These are phyloP conservation scores for Psilopogon haemacephalus DNA, from an alignment of 2,113 vertebrate species.

Conservation along the genomic window DNA sequence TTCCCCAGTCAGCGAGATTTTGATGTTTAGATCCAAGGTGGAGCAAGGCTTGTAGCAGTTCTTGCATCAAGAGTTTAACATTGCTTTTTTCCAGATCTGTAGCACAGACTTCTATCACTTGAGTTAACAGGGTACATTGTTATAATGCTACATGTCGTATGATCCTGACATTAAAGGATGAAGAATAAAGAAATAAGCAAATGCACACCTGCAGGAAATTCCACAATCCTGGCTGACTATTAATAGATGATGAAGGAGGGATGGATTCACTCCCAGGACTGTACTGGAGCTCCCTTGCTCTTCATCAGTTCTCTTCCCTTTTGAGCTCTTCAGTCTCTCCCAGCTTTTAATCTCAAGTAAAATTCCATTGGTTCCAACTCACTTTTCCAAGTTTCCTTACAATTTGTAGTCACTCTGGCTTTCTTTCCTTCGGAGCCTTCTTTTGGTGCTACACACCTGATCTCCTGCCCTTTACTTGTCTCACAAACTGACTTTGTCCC, in stretches of 20 bases:
- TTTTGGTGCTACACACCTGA: neutral
- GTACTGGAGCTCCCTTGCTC: neutral
- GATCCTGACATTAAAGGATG: neutral
- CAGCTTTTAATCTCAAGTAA: neutral
- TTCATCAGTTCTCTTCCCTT: neutral
- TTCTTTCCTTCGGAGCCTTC: neutral
- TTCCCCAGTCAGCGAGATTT: neutral
- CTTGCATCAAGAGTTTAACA: neutral
- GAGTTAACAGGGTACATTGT: neutral
- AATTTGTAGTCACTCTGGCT: neutral
- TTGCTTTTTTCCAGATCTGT: neutral
- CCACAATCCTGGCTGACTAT: neutral
- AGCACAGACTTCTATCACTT: neutral
- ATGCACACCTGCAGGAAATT: neutral
- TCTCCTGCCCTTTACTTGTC: neutral
- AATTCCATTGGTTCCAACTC: neutral
- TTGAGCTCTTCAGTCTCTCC: neutral
- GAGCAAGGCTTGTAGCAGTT: neutral
- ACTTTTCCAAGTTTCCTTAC: neutral
- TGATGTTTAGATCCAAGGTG: neutral
- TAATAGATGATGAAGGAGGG: neutral
- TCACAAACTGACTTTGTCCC: neutral
- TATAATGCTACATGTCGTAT: neutral
- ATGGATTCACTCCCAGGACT: neutral
- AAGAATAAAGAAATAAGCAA: constrained; percentile 9